Conservation (phyloP, 2,888 invertebrate genomes). For the Sepiola atlantica region DNA sequence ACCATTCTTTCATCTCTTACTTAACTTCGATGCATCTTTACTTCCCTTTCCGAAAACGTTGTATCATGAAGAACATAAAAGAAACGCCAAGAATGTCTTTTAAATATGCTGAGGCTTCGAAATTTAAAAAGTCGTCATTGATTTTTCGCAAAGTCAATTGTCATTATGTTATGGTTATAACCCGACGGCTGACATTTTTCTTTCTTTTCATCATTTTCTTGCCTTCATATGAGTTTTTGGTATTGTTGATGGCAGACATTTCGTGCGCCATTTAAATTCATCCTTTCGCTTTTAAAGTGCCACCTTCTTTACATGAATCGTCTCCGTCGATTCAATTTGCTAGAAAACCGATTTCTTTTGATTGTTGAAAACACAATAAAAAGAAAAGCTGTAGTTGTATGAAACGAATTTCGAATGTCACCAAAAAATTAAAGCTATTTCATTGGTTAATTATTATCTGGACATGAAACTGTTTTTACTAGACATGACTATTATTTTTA, state of each 20-base stretch:
- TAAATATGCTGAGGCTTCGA: background rate
- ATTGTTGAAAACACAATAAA: background rate
- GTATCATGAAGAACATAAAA: background rate
- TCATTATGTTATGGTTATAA: background rate
- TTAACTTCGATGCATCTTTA: background rate
- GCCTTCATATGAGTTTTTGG: background rate
- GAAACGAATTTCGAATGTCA: background rate
- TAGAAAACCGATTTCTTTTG: background rate
- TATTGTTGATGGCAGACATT: constrained; percentile 5
- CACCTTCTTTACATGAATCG: background rate
- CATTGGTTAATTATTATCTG: background rate
- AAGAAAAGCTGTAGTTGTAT: background rate
- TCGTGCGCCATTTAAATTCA: background rate
- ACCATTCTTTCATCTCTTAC: background rate
- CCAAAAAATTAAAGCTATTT: background rate
- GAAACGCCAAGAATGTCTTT: background rate
- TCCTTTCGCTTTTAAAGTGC: background rate
- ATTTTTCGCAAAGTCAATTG: background rate
- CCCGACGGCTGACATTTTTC: background rate
- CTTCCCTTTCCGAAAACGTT: background rate
- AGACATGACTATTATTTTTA: too few relatives aligned
- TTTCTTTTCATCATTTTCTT: background rate
- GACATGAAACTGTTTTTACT: background rate
- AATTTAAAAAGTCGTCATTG: background rate
- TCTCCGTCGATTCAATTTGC: background rate